Evolutionary conservation across 2,113 vertebrate genomes (phyloP).

Genomic region (Herpetotheres cachinnans): DNA sequence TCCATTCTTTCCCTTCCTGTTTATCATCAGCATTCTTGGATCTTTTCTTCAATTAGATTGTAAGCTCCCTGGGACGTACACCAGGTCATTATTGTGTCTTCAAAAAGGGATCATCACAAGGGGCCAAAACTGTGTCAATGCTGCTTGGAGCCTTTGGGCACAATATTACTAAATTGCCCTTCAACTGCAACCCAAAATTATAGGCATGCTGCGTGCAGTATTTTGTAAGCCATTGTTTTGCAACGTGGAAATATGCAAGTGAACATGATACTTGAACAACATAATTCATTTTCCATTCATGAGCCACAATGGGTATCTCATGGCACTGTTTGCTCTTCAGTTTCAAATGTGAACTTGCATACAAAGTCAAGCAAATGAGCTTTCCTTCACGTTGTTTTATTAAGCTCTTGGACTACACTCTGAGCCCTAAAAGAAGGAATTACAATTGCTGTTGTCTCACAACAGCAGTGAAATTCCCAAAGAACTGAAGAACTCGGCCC

Average conservation of each 20-base stretch:
- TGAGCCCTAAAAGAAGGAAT: slow-evolving; percentile 31
- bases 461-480: slow-evolving; percentile 30
- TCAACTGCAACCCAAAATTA: slow-evolving; percentile 58
- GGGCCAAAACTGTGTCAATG: slow-evolving; percentile 34
- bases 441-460: slow-evolving; percentile 14
- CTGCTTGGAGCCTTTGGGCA: slow-evolving; percentile 43
- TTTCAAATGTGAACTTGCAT: slow-evolving; percentile 57
- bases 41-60: slow-evolving; percentile 2
- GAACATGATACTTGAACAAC: slow-evolving; percentile 66
- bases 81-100: slow-evolving; percentile 60
- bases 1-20: neutral
- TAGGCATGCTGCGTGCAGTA: slow-evolving; percentile 50
- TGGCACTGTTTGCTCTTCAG: slow-evolving; percentile 46
- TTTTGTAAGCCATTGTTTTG: slow-evolving; percentile 71
- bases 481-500: neutral
- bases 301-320: slow-evolving; percentile 63
- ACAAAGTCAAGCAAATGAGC: slow-evolving; percentile 42
- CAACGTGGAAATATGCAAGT: slow-evolving; percentile 66
- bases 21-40: slow-evolving; percentile 23
- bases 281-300: slow-evolving; percentile 70
- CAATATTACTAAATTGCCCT: slow-evolving; percentile 60
- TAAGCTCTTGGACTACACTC: slow-evolving; percentile 6
- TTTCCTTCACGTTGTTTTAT: slow-evolving; percentile 36
- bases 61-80: slow-evolving; percentile 34
- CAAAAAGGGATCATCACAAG: slow-evolving; percentile 24